Evolutionary conservation across 2,888 invertebrate species (phyloP).

Genomic region (Pristionchus arcanus): DNA sequence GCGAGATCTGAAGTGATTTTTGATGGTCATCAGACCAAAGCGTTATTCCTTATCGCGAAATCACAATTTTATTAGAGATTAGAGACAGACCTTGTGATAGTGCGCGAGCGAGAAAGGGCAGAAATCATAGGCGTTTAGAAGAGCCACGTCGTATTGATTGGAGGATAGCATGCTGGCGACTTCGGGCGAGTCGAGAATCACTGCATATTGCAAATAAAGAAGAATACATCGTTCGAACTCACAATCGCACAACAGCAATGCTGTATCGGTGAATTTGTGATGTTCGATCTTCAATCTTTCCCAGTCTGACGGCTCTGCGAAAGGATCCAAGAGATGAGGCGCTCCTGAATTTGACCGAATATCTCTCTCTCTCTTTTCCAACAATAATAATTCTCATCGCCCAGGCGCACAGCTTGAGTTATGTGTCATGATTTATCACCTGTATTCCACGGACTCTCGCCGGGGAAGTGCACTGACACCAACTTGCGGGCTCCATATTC

Average conservation of each 20-base stretch:
- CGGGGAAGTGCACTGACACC: neutral
- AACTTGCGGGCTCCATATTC: neutral
- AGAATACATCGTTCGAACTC: neutral
- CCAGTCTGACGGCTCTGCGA: slow-evolving; percentile 1
- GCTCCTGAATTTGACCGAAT: no score
- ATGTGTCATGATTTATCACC: no score
- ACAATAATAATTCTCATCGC: no score
- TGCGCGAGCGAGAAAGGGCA: slow-evolving; percentile 1
- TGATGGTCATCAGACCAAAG: no score
- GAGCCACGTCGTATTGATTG: neutral
- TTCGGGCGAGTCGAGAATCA: neutral
- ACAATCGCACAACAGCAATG: neutral
- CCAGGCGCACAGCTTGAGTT: no score
- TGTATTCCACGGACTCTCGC: no score
- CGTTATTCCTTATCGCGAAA: no score
- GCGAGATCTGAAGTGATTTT: neutral
- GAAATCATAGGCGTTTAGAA: neutral
- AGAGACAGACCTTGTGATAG: neutral
- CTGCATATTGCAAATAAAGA: neutral
- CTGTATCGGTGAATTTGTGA: neutral
- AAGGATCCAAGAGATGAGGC: neutral
- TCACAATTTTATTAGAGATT: no score
- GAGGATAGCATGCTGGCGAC: neutral
- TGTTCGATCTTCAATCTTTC: neutral
- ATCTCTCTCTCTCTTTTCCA: no score